Evolutionary conservation across 2,113 vertebrate species (phyloP).

Genomic region (Clarias macrocephalus): DNA sequence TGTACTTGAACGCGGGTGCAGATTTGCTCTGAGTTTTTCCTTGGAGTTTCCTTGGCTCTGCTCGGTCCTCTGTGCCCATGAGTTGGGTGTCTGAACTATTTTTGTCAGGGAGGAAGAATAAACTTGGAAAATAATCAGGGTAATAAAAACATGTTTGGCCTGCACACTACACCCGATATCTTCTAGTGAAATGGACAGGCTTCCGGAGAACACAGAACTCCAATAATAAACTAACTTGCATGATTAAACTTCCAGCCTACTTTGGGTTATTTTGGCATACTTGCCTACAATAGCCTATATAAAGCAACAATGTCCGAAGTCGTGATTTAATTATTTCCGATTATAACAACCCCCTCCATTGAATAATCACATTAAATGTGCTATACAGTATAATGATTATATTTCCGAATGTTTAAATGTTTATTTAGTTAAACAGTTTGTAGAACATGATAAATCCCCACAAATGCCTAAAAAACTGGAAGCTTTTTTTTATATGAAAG

Average conservation of each 20-base stretch:
- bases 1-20: slow-evolving; percentile 60
- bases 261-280: neutral
- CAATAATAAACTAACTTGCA: neutral
- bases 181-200: neutral
- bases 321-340: neutral
- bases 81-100: slow-evolving; percentile 42
- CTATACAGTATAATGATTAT: no score
- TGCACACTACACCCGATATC: slow-evolving; percentile 3
- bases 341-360: neutral
- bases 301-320: neutral
- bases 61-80: slow-evolving; percentile 21
- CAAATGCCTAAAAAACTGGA: no score
- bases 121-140: slow-evolving; percentile 41
- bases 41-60: neutral
- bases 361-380: no score
- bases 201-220: neutral
- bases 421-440: no score
- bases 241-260: neutral
- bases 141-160: slow-evolving; percentile 30
- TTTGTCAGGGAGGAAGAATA: slow-evolving; percentile 48
- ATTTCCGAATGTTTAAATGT: no score
- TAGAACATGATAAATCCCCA: no score
- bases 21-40: neutral
- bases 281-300: neutral
- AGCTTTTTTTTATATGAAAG: no score